Evolutionary conservation across 2,888 invertebrate species (phyloP), one percentile per base, ranked within the genome.

Genomic region (Leptodirus hochenwartii): DNA sequence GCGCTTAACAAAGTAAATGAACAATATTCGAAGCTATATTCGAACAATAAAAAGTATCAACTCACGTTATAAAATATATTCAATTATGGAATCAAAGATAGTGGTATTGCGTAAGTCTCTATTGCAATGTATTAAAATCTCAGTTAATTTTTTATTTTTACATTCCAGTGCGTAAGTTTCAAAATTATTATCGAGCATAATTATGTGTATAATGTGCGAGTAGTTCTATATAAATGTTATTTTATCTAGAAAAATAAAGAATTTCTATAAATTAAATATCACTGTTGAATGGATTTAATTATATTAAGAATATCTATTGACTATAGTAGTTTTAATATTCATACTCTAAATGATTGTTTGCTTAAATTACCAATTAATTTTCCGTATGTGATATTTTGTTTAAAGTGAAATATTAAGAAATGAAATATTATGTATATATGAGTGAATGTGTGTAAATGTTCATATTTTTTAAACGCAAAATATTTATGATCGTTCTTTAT

Each of bases 371-470:
- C 11, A n/a, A 22, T 20, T 17, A 8, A n/a, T n/a, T n/a, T 20
- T 6, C 17, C 16, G 16, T 28, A 26, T 12, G 15, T 6, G 14
- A 26, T 15, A 10, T 15, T 16, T n/a, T 16, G 17, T 16, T 8
- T 12, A 20, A 15, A 12, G 8, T 13, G 11, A 29, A 17, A 29
- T 33, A 29, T 16, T 38, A 29, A 22, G 22, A 22, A n/a, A n/a
- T n/a, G n/a, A 22, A 15, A 22, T 20, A 8, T 14, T 14, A 8
- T 44, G 43, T 46, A 44, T 29, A 44, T 45, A 45, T 30, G 41
- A 37, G 41, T 46, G 48, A 39, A 42, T 45, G 46, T 46, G 45
- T 46, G 45, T 46, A 47, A 47, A 46, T 46, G 44, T 47, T 45
- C 39, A 47, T 47, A 47, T 48, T 45, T 46, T 47, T 46, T 41